These are phyloP conservation scores for Eunapius fragilis DNA, from an alignment of 37 sponge, comb jelly and placozoan genomes.

Conservation along the genomic window DNA sequence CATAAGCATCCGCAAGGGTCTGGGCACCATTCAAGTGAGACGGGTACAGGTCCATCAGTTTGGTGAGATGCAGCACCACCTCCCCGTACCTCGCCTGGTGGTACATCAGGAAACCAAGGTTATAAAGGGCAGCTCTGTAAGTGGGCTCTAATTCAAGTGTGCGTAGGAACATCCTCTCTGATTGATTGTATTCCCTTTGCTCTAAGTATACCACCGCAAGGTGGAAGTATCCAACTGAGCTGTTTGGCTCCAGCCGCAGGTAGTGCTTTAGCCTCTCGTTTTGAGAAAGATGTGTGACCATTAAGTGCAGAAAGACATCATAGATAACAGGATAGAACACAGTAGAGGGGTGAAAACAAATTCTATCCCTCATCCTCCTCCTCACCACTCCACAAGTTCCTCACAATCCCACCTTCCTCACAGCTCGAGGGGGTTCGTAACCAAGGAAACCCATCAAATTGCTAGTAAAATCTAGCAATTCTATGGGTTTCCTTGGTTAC, in stretches of 20 bases:
- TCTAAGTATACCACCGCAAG: slow-evolving; percentile 42
- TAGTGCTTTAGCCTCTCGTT: slow-evolving; percentile 26
- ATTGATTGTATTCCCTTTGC: slow-evolving; percentile 11
- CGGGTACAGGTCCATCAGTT: not conserved
- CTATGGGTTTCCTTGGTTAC: not conserved
- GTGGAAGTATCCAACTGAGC: slow-evolving; percentile 38
- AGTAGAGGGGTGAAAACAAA: not conserved
- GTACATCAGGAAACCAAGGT: slow-evolving; percentile 18
- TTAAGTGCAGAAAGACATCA: not conserved
- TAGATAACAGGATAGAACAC: not conserved
- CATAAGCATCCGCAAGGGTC: not conserved
- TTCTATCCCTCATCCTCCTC: not conserved
- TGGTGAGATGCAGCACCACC: not conserved
- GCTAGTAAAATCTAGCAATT: not conserved
- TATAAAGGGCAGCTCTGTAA: slow-evolving; percentile 46
- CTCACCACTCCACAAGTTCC: not conserved
- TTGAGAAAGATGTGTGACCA: not conserved
- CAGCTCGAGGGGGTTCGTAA: no score
- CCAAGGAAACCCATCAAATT: not conserved
- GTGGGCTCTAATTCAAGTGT: slow-evolving; percentile 43
- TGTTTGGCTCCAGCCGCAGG: slow-evolving; percentile 6
- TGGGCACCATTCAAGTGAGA: not conserved
- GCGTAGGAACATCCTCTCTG: slow-evolving; percentile 25
- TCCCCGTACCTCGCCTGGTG: not conserved
- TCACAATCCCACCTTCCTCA: not conserved